Percentiles rank a stretch among this genome's conserved stretches.
Evolutionary conservation across 1,140 invertebrate genomes (phyloP).

Genomic region (Lepidurus couesii): DNA sequence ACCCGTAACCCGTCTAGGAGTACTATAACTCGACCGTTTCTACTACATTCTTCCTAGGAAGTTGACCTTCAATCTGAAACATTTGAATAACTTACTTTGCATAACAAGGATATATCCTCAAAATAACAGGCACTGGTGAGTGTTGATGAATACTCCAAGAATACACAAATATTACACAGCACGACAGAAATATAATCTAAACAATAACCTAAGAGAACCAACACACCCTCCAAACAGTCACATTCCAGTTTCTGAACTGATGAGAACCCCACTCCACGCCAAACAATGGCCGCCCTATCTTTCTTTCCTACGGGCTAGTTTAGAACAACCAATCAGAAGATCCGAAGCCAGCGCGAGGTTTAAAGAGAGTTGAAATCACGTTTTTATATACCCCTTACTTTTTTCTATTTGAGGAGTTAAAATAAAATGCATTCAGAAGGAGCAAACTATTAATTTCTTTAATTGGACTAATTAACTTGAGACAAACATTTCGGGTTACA

Average conservation of each 20-base stretch:
- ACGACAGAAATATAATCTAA: neutral
- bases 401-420: too few relatives aligned
- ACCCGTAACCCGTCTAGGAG: neutral
- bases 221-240: constrained; percentile 8
- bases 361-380: neutral
- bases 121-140: neutral
- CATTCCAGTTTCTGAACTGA: constrained; percentile 10
- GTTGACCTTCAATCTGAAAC: constrained; percentile 4
- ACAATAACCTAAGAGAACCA: neutral
- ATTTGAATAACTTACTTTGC: neutral
- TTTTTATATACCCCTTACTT: too few relatives aligned
- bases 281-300: constrained; percentile 17
- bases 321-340: neutral
- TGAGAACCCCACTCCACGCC: constrained; percentile 12
- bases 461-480: too few relatives aligned
- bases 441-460: too few relatives aligned
- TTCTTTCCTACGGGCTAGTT: neutral
- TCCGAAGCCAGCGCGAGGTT: neutral
- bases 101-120: neutral
- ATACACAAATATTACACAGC: neutral
- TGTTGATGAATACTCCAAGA: neutral
- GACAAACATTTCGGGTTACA: too few relatives aligned
- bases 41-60: constrained; percentile 11
- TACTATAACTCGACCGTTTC: neutral
- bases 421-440: too few relatives aligned